Percentiles rank a stretch among this genome's conserved stretches.
These are phyloP conservation scores for Gymnorhina tibicen DNA, from an alignment of 2,113 vertebrate species.

Conservation along the genomic window DNA sequence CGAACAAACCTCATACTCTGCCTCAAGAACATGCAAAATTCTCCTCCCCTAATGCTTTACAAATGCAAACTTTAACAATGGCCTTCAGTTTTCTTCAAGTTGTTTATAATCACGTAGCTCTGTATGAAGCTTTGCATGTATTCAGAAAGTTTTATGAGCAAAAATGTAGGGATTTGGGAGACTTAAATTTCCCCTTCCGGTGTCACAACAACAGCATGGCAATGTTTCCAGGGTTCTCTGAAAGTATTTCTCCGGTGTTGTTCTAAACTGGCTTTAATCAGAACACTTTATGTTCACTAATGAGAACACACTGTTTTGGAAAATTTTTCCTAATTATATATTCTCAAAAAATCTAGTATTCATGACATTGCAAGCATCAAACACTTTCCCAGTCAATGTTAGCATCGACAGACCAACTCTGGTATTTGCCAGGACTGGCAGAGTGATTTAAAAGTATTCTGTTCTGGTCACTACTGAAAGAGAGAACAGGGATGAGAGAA, in stretches of 20 bases:
- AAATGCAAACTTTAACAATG: background rate
- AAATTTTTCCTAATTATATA: background rate
- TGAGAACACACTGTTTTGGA: background rate
- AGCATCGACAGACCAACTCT: background rate
- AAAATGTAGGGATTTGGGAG: background rate
- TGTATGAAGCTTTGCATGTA: background rate
- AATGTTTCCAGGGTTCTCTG: background rate
- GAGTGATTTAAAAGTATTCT: background rate
- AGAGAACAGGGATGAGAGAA: background rate
- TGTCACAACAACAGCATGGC: background rate
- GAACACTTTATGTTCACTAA: background rate
- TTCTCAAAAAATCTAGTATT: background rate
- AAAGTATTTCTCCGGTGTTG: background rate
- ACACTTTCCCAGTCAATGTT: background rate
- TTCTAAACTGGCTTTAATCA: background rate
- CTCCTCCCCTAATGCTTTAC: background rate
- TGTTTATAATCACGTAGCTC: background rate
- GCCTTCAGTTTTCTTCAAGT: background rate
- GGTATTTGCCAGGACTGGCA: background rate
- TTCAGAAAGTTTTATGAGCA: background rate
- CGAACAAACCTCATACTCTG: rapidly evolving
- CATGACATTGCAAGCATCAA: background rate
- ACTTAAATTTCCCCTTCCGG: background rate
- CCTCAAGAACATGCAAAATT: background rate
- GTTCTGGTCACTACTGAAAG: background rate